Evolutionary conservation across 2,113 vertebrate genomes (phyloP).

Genomic region (Sialia sialis): DNA sequence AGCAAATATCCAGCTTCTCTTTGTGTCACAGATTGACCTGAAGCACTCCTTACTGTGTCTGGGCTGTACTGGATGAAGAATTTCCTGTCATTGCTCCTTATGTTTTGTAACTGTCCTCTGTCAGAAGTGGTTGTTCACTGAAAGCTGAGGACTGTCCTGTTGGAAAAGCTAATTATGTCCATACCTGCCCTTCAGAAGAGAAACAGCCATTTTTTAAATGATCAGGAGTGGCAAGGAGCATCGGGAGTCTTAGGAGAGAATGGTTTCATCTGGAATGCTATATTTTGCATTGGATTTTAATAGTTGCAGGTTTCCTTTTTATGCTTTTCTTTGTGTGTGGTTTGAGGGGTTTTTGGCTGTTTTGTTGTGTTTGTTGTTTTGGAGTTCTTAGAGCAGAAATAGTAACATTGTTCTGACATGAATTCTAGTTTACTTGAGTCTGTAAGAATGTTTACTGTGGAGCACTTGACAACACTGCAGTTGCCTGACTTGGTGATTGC

Average conservation of each 20-base stretch:
- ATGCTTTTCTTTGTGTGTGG: background rate
- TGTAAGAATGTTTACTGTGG: background rate
- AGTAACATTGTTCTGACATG: background rate
- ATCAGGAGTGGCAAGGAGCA: background rate
- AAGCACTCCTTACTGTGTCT: background rate
- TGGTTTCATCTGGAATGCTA: background rate
- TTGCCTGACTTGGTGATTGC: background rate
- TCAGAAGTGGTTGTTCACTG: background rate
- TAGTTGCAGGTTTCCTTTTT: background rate
- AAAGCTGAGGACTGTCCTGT: background rate
- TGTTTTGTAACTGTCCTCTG: background rate
- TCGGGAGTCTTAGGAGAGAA: background rate
- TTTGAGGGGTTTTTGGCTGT: background rate
- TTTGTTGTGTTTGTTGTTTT: background rate
- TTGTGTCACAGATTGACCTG: background rate
- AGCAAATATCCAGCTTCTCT: background rate
- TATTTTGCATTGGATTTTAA: background rate
- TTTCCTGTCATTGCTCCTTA: background rate
- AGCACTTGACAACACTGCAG: background rate
- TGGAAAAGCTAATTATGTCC: background rate
- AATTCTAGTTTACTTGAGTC: background rate
- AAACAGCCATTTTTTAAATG: background rate
- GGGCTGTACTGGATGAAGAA: background rate
- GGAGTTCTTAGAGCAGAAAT: background rate
- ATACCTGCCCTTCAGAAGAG: background rate